These are phyloP conservation scores for Pangasius larnaudii DNA, from an alignment of 2,797 vertebrate genomes.

Conservation along the genomic window DNA sequence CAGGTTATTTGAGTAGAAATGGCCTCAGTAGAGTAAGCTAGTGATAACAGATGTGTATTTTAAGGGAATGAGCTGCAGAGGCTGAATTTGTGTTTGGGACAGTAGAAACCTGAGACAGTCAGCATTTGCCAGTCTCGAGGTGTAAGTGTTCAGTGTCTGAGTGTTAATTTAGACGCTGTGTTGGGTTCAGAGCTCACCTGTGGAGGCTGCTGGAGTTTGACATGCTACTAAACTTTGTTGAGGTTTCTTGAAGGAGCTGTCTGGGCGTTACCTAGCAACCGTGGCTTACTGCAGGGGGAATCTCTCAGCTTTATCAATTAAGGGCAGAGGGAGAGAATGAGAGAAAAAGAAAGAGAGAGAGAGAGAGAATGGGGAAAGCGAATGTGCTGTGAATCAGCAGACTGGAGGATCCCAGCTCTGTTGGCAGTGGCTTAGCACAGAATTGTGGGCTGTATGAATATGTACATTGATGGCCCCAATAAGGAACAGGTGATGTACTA, in stretches of 20 bases:
- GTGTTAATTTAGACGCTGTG: neutral
- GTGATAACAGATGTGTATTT: neutral
- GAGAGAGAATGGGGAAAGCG: constrained; percentile 11
- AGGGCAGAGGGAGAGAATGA: constrained; percentile 36
- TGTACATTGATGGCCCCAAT: neutral
- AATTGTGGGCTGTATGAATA: neutral
- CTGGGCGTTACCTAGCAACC: constrained; percentile 76
- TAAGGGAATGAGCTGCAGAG: neutral
- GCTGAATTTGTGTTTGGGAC: neutral
- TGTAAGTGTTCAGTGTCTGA: neutral
- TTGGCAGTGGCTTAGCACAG: neutral
- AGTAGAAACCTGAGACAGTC: neutral
- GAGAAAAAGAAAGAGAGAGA: constrained; percentile 14
- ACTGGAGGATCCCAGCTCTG: constrained; percentile 42
- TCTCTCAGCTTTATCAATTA: constrained; percentile 62
- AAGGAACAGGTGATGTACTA: neutral
- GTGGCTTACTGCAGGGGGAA: constrained; percentile 58
- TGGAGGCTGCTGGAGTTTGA: constrained; percentile 40
- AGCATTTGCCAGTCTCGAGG: neutral
- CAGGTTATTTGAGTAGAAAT: neutral
- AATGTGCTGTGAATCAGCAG: constrained; percentile 44
- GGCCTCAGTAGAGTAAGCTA: neutral
- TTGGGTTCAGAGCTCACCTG: constrained; percentile 33
- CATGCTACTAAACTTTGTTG: constrained; percentile 62
- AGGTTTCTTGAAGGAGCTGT: constrained; percentile 67